Base-by-base conservation (phyloP, 1,140 invertebrate genomes). In the Orchestia grillus region DNA sequence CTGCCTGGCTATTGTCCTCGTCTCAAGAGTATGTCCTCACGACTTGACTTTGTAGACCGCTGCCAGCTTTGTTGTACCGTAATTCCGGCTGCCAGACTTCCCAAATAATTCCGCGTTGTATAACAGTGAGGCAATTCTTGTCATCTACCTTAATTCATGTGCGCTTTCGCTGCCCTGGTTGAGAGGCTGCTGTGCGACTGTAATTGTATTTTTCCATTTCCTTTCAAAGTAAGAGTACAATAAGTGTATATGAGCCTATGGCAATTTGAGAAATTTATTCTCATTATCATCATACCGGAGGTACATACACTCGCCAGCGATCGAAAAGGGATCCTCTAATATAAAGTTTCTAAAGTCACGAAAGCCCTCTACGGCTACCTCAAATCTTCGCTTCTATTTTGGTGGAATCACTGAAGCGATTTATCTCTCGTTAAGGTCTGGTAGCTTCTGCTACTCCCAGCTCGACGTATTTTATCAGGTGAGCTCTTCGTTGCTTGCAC, bases 391-490 rank as follows among this genome's bases (percentile, higher is more conserved):
- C 88, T 90, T 90, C 88, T 90, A 41, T 90, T 41, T 90, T 44
- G 88, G 88, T 90, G 88, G 88, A 90, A 90, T 90, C 88, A 44
- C 88, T 90, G 36, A 44, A 90, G 88, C 88, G 88, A 90, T 41
- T 90, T 90, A 90, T 90, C 88, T 90, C 88, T 90, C 88, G 88
- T 90, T 90, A 90, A 90, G 88, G 88, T 90, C 88, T 90, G 88
- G 88, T 44, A 90, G 88, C 43, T 43, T 90, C 88, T 90, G 88
- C 88, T 44, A 90, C 88, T 44, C 88, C 88, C n/a, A 90, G 88
- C 88, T 42, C 41, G n/a, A 23, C 88, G 88, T 90, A 90, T 90
- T 90, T 90, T 90, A 90, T 90, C 88, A 42, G 88, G 36, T 42
- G 88, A 90, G 88, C 88, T 90, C 43, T 41, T 41, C 41, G 88